Percentiles rank a stretch among this genome's conserved stretches.
Evolutionary conservation across 2,113 vertebrate species (phyloP).

Genomic region (Mesembrinibis cayennensis): DNA sequence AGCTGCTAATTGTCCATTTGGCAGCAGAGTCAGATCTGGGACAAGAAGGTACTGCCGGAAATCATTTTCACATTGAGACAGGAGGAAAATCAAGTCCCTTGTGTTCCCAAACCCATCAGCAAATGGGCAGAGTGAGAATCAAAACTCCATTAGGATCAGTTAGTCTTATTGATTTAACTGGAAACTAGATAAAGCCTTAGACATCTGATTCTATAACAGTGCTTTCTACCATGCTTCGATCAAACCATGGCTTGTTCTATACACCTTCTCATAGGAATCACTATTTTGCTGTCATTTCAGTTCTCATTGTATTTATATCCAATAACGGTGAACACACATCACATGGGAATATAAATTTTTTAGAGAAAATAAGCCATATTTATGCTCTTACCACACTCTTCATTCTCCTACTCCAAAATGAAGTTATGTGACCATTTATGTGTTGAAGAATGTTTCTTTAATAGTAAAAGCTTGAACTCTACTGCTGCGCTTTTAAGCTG

Average conservation of each 20-base stretch:
- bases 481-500: neutral
- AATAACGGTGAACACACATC: neutral
- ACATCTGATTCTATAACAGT: neutral
- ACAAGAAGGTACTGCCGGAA: neutral
- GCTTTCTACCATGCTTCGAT: neutral
- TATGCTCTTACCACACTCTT: neutral
- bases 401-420: neutral
- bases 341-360: neutral
- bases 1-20: neutral
- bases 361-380: neutral
- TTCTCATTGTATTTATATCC: neutral
- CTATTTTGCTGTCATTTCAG: neutral
- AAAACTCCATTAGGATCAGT: conserved; percentile 4
- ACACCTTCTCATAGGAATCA: neutral
- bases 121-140: neutral
- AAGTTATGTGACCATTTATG: neutral
- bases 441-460: neutral
- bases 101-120: neutral
- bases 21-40: neutral
- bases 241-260: neutral
- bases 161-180: neutral
- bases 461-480: neutral
- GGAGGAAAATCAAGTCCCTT: neutral
- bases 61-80: neutral
- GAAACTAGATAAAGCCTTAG: neutral